Evolutionary conservation across 1,140 invertebrate genomes (phyloP), one percentile per base, ranked within the genome.

Genomic region (Augochlora pura): DNA sequence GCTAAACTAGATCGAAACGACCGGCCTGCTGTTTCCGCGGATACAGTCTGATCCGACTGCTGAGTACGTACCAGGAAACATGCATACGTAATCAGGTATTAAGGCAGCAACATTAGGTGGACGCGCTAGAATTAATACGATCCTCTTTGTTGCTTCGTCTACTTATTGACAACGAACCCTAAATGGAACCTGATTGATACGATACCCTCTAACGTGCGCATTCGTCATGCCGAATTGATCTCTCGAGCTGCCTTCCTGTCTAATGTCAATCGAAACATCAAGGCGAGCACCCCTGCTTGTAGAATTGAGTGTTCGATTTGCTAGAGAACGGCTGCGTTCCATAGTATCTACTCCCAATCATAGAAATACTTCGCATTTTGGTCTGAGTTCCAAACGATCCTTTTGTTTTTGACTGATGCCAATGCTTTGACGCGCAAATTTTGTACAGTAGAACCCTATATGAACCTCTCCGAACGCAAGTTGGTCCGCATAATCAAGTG

Each of bases 61-160:
- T 25, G 62, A 38, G 25, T 54, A 64, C 27, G 66, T 54, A 16
- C 14, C 49, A 1, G 38, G 38, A 32, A 23, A 52, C 63, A 49
- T 68, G 76, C 83, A 85, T 85, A 86, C 67, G 68, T 78, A 75
- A 85, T 86, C 59, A 73, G 68, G 80, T 60, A 85, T 86, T 86
- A 86, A 67, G 38, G 76, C 72, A 73, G 73, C 60, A 42, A 79
- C 64, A 62, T 68, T 46, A 21, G 59, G 46, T 18, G 49, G 63
- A 2, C 18, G 72, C 32, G 32, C 5, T 39, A 57, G 72, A 67
- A 84, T 81, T 77, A 84, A 32, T 59, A 14, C 14, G 38, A 60
- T 46, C 54, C 77, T 60, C 82, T 81, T 76, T 64, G 49, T 39
- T 23, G 16, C 27, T 32, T 32, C 42, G 42, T 52, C n/a, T 59